Evolutionary conservation across 2,113 vertebrate genomes (phyloP).

Genomic region (Natator depressus): DNA sequence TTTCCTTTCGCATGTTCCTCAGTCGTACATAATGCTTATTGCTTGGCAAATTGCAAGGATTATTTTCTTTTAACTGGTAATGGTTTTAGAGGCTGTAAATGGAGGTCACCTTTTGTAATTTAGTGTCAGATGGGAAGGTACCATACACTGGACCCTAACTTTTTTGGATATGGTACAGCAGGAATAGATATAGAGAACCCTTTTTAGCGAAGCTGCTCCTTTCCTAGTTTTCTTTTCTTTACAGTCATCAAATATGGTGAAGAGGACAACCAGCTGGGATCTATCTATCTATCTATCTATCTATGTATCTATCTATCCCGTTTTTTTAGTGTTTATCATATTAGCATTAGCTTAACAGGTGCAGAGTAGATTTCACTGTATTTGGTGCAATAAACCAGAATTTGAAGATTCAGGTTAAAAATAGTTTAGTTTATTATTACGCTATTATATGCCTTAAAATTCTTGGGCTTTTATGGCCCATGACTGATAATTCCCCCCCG

Average conservation of each 20-base stretch:
- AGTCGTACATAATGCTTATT: rapidly evolving
- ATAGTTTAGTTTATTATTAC: neutral
- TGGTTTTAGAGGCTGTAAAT: conserved; percentile 46
- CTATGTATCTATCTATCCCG: rapidly evolving
- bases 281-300: neutral
- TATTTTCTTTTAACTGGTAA: conserved; percentile 68
- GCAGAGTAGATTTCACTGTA: neutral
- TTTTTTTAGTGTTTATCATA: neutral
- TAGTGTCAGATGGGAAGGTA: neutral
- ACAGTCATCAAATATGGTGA: neutral
- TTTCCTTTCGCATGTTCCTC: conserved; percentile 23
- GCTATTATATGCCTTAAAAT: neutral
- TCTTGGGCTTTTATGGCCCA: neutral
- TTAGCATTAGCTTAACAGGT: neutral
- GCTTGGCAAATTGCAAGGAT: conserved; percentile 66
- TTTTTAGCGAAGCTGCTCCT: neutral
- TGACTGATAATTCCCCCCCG: neutral
- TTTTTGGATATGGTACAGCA: neutral
- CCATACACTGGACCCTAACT: neutral
- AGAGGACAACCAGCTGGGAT: neutral
- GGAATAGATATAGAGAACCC: neutral
- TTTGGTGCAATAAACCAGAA: neutral
- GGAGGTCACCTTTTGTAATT: conserved; percentile 23
- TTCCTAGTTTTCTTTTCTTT: neutral
- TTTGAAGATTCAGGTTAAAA: neutral